Evolutionary conservation across 1,140 invertebrate species (phyloP), one percentile per base, ranked within the genome.

Genomic region (Bombus sibiricus): DNA sequence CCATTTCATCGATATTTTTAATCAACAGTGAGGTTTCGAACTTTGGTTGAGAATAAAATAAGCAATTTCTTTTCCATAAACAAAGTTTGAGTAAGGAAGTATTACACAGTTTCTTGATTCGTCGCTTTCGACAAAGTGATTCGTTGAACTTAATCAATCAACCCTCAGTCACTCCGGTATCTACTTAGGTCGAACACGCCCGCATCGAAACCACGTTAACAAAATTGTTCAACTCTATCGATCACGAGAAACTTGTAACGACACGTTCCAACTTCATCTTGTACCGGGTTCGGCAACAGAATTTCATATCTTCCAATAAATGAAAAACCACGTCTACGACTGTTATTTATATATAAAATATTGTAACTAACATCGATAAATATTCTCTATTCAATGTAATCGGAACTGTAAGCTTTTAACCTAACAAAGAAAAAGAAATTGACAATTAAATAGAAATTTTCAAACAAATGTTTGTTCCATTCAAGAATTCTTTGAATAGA

Each of bases 101-200:
- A 25, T 79, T 47, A 66, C 32, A 41, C 59, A 34, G 25, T 25
- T 59, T 59, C 47, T 34, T 53, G 25, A 37, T 53, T 69, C 78
- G 43, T 80, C 78, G 37, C 25, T 43, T 47, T 37, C 43, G 78
- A 80, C 43, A 69, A 37, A 68, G 66, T 80, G 64, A 69, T 80
- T 80, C 78, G 68, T 80, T 80, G 34, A 68, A 80, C 64, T 80
- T 80, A 69, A 80, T 80, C 78, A 80, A 80, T 80, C 64, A 80
- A 43, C 64, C 34, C 41, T 18, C 10, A 5, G n/a, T 64, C 22
- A 18, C 34, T 32, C 3, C 22, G 18, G 75, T 43, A 32, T 79
- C 77, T 80, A 66, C 64, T 66, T 66, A 80, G 25, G 34, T 69
- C 34, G 64, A 47, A 69, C 43, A 18, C 8, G 32, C 62, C 62